These are phyloP conservation scores for Fabriciana adippe DNA, from an alignment of 2,888 invertebrate genomes.

Conservation along the genomic window DNA sequence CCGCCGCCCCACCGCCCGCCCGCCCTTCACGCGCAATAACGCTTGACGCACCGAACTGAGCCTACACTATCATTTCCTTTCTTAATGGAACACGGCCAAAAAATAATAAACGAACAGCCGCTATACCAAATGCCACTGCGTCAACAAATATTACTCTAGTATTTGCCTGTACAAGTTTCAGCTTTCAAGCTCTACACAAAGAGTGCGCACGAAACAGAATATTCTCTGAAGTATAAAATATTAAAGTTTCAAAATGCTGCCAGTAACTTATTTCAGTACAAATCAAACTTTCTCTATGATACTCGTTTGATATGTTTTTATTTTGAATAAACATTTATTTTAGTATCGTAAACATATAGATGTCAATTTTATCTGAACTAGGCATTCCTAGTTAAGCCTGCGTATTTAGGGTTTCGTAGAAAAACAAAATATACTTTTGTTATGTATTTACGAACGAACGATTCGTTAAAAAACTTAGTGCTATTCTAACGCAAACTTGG, in stretches of 20 bases:
- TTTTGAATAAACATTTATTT: not conserved
- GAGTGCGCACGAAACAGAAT: constrained; percentile 10
- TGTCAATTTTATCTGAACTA: not conserved
- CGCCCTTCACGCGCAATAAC: constrained; percentile 53
- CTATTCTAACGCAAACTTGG: too few relatives aligned
- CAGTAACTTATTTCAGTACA: constrained; percentile 4
- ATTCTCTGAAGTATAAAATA: constrained; percentile 14
- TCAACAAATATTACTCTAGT: constrained; percentile 23
- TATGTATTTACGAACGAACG: too few relatives aligned
- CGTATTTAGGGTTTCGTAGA: too few relatives aligned
- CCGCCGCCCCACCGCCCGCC: constrained; percentile 41
- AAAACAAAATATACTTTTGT: too few relatives aligned
- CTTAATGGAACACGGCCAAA: constrained; percentile 33
- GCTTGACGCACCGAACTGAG: constrained; percentile 52
- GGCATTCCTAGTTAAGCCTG: too few relatives aligned
- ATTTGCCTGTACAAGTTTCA: constrained; percentile 21
- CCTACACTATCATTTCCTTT: constrained; percentile 45
- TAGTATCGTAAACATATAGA: not conserved
- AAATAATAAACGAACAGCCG: constrained; percentile 32
- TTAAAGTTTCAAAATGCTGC: not conserved
- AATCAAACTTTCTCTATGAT: constrained; percentile 4
- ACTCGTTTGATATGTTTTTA: not conserved
- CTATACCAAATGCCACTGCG: constrained; percentile 23
- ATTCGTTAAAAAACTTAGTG: too few relatives aligned
- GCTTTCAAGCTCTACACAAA: constrained; percentile 13